A percentile compares a stretch with the other conserved stretches of the same genome.
phyloP scores from a whole-genome alignment of 2,888 invertebrate species.

The Strigamia transsilvanica region DNA sequence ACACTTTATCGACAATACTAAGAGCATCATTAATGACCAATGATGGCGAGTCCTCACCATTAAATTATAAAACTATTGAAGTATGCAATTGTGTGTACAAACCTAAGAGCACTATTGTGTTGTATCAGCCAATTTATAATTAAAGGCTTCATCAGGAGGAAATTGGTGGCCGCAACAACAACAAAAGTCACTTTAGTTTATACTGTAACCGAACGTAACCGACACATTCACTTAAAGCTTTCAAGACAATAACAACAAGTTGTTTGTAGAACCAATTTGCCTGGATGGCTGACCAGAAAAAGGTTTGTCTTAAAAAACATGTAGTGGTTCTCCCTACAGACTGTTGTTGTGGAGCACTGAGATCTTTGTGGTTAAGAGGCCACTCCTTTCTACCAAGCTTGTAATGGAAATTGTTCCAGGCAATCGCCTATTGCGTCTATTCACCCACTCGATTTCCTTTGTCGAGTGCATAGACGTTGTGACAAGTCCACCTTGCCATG shows the following conservation, averaged over 20 bases:
- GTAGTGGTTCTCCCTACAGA: constrained; percentile 11
- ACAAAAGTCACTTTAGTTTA: neutral
- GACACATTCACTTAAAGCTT: neutral
- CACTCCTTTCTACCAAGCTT: constrained; percentile 31
- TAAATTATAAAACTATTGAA: too few species aligned
- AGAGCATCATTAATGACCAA: too few species aligned
- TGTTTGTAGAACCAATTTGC: constrained; percentile 12
- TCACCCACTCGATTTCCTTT: constrained; percentile 17
- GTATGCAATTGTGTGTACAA: too few species aligned
- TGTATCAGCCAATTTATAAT: too few species aligned
- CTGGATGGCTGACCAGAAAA: constrained; percentile 10
- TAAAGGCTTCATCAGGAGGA: too few species aligned
- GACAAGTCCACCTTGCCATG: constrained; percentile 14
- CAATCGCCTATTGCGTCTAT: constrained; percentile 27
- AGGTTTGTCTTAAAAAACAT: constrained; percentile 5
- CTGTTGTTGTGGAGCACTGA: neutral
- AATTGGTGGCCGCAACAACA: neutral
- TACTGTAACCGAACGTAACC: neutral
- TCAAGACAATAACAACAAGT: neutral
- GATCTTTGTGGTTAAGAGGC: constrained; percentile 29
- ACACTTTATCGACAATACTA: too few species aligned
- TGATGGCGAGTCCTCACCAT: too few species aligned
- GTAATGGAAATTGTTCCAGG: constrained; percentile 38
- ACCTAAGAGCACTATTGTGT: too few species aligned
- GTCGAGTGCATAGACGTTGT: neutral